These are phyloP conservation scores for Ellobius talpinus DNA, from an alignment of 2,113 vertebrate genomes.

Conservation along the genomic window DNA sequence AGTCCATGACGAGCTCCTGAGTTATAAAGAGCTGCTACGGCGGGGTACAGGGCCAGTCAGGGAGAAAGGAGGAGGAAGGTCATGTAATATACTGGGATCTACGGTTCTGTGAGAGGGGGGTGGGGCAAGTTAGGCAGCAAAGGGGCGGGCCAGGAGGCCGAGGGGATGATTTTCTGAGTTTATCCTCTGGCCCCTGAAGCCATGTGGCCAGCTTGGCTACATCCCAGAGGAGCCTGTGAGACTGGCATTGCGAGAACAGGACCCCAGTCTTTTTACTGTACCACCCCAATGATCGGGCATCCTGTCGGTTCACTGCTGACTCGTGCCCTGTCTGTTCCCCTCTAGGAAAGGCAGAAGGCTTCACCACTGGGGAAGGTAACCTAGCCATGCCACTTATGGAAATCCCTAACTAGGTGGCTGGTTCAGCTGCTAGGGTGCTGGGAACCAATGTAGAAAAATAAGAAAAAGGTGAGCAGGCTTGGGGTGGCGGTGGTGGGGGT, in stretches of 20 bases:
- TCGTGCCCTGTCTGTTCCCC: neutral
- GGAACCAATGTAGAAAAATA: neutral
- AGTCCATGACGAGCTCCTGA: neutral
- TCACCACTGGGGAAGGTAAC: neutral
- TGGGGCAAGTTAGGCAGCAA: neutral
- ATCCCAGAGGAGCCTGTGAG: accelerated
- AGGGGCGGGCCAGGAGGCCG: neutral
- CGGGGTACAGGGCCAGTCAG: neutral
- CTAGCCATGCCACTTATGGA: neutral
- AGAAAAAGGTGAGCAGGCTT: neutral
- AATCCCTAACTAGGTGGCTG: neutral
- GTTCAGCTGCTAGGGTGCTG: neutral
- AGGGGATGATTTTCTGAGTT: neutral
- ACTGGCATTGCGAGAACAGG: neutral
- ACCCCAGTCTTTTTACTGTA: neutral
- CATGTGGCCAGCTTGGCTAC: neutral
- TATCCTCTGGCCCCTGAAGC: neutral
- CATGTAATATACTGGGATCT: no score
- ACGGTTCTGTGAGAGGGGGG: neutral
- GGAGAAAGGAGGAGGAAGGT: neutral
- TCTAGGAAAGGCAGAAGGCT: neutral
- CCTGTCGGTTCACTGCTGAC: neutral
- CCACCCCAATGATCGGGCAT: accelerated
- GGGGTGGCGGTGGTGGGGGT: neutral
- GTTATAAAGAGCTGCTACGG: neutral